Evolutionary conservation across 2,113 vertebrate species (phyloP).

Genomic region (Poeciliopsis occidentalis): DNA sequence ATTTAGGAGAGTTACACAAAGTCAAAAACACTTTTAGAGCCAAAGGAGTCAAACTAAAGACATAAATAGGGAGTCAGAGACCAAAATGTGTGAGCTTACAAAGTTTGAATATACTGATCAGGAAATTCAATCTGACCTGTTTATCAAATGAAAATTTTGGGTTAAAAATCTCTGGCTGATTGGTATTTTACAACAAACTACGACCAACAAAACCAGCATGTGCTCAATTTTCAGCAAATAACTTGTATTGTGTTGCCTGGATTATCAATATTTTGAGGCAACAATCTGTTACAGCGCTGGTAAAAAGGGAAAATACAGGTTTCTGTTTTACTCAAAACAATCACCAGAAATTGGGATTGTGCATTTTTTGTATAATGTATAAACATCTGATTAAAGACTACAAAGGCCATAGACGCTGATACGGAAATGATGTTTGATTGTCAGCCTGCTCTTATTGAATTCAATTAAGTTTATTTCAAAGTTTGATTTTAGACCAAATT

Average conservation of each 20-base stretch:
- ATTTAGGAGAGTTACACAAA: background rate
- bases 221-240: no score
- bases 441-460: background rate
- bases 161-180: no score
- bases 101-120: background rate
- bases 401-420: constrained; percentile 15
- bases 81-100: background rate
- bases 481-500: no score
- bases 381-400: constrained; percentile 22
- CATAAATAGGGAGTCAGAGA: background rate
- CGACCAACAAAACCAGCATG: no score
- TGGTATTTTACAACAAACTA: no score
- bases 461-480: background rate
- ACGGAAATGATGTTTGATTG: constrained; percentile 15
- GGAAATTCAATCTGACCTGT: no score
- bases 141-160: no score
- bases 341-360: constrained; percentile 58
- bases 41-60: background rate
- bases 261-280: background rate
- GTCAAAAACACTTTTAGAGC: background rate
- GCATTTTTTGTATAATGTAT: constrained; percentile 40
- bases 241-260: background rate
- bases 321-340: constrained; percentile 67
- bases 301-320: constrained; percentile 57
- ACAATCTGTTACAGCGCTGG: constrained; percentile 51